Evolutionary conservation across 2,797 vertebrate species (phyloP).

Genomic region (Intellagama lesueurii): DNA sequence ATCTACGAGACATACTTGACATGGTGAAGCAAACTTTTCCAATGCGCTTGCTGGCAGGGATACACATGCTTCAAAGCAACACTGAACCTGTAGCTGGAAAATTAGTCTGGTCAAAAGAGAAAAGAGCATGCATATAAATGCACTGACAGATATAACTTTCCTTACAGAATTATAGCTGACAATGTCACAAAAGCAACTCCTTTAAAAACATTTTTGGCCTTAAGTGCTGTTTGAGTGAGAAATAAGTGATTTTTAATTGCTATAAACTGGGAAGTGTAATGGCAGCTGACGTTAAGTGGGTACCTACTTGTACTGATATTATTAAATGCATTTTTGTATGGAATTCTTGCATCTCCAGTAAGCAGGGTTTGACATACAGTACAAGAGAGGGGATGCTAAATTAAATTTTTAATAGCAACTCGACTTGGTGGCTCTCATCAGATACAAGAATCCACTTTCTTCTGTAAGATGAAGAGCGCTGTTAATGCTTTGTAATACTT

Average conservation of each 20-base stretch:
- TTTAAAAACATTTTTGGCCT: conserved; percentile 1
- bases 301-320: neutral
- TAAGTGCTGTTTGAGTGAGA: neutral
- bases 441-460: conserved; percentile 26
- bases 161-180: neutral
- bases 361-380: neutral
- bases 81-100: neutral
- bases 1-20: too few species aligned
- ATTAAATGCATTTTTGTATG: conserved; percentile 10
- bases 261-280: neutral
- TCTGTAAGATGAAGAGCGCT: conserved; percentile 27
- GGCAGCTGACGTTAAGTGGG: neutral
- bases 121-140: neutral
- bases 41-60: neutral
- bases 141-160: neutral
- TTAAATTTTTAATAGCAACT: conserved; percentile 14
- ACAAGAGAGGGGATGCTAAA: neutral
- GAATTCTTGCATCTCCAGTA: conserved; percentile 29
- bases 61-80: neutral
- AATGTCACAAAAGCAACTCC: neutral
- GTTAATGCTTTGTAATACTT: conserved; percentile 35
- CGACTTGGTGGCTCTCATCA: conserved; percentile 17
- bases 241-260: neutral
- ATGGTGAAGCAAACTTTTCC: neutral
- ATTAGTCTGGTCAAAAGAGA: neutral